phyloP scores from a whole-genome alignment of 2,888 invertebrate species.

The Drosophila melanosoma region DNA sequence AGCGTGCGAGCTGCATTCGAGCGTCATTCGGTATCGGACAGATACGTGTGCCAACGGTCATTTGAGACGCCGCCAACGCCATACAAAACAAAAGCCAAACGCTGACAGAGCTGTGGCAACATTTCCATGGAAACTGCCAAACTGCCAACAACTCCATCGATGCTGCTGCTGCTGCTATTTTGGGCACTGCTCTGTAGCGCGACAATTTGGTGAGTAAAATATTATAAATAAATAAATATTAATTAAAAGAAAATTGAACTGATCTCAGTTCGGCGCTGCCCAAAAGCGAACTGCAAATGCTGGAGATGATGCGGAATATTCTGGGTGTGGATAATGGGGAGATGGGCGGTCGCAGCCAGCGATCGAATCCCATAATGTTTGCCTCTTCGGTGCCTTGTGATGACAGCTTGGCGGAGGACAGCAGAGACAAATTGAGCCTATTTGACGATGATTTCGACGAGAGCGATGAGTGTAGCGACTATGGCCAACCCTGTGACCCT shows the following conservation, averaged over 20 bases:
- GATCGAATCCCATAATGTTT: conserved; percentile 29
- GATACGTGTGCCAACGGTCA: conserved; percentile 66
- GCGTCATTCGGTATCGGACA: conserved; percentile 50
- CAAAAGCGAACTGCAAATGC: conserved; percentile 54
- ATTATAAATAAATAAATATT: neutral
- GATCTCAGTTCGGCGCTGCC: conserved; percentile 51
- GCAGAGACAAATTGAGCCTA: conserved; percentile 26
- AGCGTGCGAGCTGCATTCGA: conserved; percentile 26
- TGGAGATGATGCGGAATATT: conserved; percentile 63
- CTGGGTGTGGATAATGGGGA: conserved; percentile 43
- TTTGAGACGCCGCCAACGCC: conserved; percentile 30
- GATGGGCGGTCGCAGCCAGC: conserved; percentile 36
- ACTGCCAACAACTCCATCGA: conserved; percentile 51
- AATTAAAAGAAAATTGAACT: neutral
- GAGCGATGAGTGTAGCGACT: conserved; percentile 60
- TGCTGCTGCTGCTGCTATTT: conserved; percentile 41
- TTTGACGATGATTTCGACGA: conserved; percentile 48
- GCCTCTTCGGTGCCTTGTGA: conserved; percentile 63
- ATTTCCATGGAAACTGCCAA: conserved; percentile 74
- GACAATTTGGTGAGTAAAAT: conserved; percentile 49
- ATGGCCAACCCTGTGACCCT: conserved; percentile 27
- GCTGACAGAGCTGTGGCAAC: conserved; percentile 55
- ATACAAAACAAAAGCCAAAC: conserved; percentile 71
- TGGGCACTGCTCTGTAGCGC: conserved; percentile 37
- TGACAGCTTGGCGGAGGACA: conserved; percentile 59